Conservation (phyloP, 2,888 invertebrate species). For the Pristionchus maxplancki region DNA sequence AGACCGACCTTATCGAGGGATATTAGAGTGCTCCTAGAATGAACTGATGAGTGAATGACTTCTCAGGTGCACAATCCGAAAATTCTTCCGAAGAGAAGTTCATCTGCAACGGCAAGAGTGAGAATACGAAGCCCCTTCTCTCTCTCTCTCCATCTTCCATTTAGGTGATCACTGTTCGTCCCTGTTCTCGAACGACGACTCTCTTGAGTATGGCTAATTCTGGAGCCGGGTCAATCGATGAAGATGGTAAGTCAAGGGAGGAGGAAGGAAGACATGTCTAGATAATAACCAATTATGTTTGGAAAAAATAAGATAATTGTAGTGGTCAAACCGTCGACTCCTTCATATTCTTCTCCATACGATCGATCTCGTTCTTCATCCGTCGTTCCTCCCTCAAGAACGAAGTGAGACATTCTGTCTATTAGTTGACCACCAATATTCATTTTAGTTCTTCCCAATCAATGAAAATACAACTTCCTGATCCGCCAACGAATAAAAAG, state of each 20-base stretch:
- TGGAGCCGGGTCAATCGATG: neutral
- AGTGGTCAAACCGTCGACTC: neutral
- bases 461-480: neutral
- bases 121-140: neutral
- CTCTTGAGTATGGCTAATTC: conserved; percentile 1
- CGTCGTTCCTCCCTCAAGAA: neutral
- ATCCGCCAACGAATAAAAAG: neutral
- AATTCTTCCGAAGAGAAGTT: neutral
- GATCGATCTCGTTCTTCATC: conserved; percentile 27
- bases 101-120: neutral
- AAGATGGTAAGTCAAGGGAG: neutral
- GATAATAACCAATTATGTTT: neutral
- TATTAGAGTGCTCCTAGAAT: neutral
- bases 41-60: neutral
- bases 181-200: neutral
- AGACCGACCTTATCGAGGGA: neutral
- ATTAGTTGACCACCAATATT: no score
- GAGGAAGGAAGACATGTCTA: neutral
- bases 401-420: neutral
- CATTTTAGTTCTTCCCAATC: neutral
- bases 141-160: neutral
- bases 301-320: neutral
- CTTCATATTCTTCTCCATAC: neutral
- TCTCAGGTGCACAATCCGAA: neutral
- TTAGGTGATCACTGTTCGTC: neutral